phyloP scores from a whole-genome alignment of 2,113 vertebrate genomes.

The Mesoclemmys tuberculata region DNA sequence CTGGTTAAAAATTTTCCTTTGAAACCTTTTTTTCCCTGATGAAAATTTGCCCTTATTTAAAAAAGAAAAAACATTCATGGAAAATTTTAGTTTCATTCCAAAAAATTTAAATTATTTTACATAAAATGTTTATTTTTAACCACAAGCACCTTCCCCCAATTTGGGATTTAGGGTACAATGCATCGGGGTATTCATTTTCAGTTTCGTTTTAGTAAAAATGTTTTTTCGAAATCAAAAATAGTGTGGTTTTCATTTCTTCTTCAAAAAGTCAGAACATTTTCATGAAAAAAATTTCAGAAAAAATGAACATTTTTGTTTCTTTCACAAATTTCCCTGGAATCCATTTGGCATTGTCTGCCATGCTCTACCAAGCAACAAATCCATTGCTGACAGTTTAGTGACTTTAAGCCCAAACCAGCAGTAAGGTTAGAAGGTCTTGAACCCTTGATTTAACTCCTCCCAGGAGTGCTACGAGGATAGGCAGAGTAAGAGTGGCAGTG shows the following conservation, averaged over 20 bases:
- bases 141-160: background rate
- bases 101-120: background rate
- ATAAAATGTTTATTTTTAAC: background rate
- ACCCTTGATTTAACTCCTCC: background rate
- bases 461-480: rapidly evolving
- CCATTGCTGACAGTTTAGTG: background rate
- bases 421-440: background rate
- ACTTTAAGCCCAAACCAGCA: background rate
- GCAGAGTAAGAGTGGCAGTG: background rate
- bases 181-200: background rate
- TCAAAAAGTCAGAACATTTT: background rate
- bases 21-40: background rate
- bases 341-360: background rate
- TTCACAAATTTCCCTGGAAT: background rate
- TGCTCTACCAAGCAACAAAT: background rate
- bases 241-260: background rate
- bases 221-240: background rate
- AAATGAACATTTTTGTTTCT: background rate
- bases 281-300: background rate
- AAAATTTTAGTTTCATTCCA: background rate
- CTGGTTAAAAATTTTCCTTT: background rate
- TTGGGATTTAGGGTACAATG: background rate
- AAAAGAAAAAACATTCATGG: background rate
- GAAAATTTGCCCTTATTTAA: background rate
- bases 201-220: background rate